A percentile compares a stretch with the other conserved stretches of the same genome.
These are phyloP conservation scores for Tenthredo mesomela DNA, from an alignment of 2,888 invertebrate genomes.

Conservation along the genomic window DNA sequence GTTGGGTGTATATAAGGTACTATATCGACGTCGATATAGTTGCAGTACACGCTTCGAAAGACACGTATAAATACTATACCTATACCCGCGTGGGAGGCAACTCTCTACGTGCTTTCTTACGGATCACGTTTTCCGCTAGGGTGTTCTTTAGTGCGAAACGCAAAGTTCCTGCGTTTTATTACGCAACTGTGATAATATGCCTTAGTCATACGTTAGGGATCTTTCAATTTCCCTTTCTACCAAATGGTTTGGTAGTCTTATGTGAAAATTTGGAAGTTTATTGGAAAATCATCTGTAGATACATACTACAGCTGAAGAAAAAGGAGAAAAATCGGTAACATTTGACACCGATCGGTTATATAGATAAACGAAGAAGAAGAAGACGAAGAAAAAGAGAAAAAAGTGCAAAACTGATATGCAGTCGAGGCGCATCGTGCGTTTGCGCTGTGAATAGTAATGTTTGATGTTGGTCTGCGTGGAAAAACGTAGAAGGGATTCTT, in stretches of 20 bases:
- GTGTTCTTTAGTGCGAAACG: slow-evolving; percentile 40
- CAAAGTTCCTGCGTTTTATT: neutral
- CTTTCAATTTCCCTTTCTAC: neutral
- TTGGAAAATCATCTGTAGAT: neutral
- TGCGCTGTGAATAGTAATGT: slow-evolving; percentile 24
- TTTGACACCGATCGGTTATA: slow-evolving; percentile 32
- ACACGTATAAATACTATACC: neutral
- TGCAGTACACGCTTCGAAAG: slow-evolving; percentile 36
- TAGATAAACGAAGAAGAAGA: neutral
- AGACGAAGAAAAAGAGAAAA: no score
- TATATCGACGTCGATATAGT: neutral
- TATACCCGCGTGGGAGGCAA: slow-evolving; percentile 33
- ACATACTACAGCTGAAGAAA: neutral
- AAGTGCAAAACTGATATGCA: slow-evolving; percentile 22
- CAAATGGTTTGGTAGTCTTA: neutral
- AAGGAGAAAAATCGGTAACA: slow-evolving; percentile 4
- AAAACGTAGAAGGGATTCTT: slow-evolving; percentile 27
- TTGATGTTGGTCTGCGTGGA: neutral
- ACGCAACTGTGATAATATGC: neutral
- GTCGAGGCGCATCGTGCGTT: slow-evolving; percentile 40
- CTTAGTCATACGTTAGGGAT: neutral
- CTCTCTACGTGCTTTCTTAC: slow-evolving; percentile 31
- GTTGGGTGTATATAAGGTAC: neutral
- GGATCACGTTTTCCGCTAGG: slow-evolving; percentile 42
- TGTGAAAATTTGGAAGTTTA: neutral